Evolutionary conservation across 2,888 invertebrate genomes (phyloP), one percentile per base, ranked within the genome.

Genomic region (Leptinotarsa tumamoca): DNA sequence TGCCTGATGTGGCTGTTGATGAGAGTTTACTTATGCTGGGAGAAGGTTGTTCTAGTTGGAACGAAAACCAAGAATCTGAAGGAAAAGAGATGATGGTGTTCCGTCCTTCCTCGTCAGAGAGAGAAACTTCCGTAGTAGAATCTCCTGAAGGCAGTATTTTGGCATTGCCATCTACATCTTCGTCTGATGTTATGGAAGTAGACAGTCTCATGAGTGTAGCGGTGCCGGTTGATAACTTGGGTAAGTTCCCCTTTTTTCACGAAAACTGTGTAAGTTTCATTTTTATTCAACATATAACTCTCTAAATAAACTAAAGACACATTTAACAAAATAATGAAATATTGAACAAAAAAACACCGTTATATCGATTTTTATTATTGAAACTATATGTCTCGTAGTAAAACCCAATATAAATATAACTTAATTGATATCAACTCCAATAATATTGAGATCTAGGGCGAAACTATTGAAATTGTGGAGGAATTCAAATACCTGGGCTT

Each of bases 1-100:
- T 90, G 86, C 86, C 89, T 1, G 90, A 90, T 74, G 86, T 87
- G 23, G 74, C 77, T 51, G 33, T 81, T 75, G 78, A 81, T 3
- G 79, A 72, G 70, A 78, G 79, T 27, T 73, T 82, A 67, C 76
- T 82, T 50, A 82, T 82, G 82, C 70, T 82, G 27, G 77, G 74
- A 18, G 80, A 82, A 71, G 76, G 76, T 4, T 68, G 72, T 49
- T 70, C 80, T 15, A 74, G 58, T 66, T 79, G 74, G 77, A 54
- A 68, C n/a, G 73, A 72, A 1, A 49, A 49, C 63, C 75, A 78
- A 66, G 66, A 72, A 61, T 77, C 80, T 5, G 76, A 78, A 43
- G 80, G 78, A 66, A 81, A 76, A 17, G 82, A 81, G 70, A 33
- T 82, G 58, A 80, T 83, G 79, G 77, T 82, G 23, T 81, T 82